Conservation (phyloP, 2,888 invertebrate genomes). For the Standfussiana lucernea region DNA sequence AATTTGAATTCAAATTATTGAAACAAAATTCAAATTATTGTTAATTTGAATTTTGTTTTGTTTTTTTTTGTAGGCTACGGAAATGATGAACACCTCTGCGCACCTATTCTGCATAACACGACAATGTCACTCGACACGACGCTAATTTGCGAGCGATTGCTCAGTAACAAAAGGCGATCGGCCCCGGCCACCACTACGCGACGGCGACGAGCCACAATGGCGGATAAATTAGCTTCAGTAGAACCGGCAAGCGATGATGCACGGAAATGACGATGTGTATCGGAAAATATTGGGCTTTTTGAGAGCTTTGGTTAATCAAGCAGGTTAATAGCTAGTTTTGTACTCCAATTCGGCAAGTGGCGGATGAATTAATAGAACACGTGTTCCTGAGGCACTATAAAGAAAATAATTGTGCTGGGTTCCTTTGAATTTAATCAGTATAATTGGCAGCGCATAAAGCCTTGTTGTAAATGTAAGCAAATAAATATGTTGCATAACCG, state of each 20-base stretch:
- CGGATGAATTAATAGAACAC: background rate
- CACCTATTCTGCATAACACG: constrained; percentile 20
- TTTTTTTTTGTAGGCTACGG: background rate
- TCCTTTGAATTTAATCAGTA: background rate
- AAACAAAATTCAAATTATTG: constrained; percentile 8
- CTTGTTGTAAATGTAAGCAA: background rate
- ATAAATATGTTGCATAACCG: constrained; percentile 12
- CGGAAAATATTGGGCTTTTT: constrained; percentile 28
- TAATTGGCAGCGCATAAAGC: background rate
- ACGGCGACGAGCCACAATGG: constrained; percentile 29
- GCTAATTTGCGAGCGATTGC: constrained; percentile 56
- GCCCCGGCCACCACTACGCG: constrained; percentile 38
- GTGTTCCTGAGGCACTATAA: background rate
- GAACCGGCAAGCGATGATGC: constrained; percentile 23
- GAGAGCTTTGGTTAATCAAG: background rate
- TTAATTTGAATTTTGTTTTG: too few species aligned
- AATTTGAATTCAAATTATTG: too few species aligned
- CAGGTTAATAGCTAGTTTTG: constrained; percentile 21
- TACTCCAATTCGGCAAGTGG: background rate
- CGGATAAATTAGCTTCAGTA: constrained; percentile 46
- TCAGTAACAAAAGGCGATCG: constrained; percentile 61
- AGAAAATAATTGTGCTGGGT: background rate
- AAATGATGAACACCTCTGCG: constrained; percentile 14
- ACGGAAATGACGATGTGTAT: constrained; percentile 42
- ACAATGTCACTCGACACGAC: constrained; percentile 27